phyloP scores from a whole-genome alignment of 30 jellyfish, hydroid and myxozoan species.

The Turritopsis rubra region DNA sequence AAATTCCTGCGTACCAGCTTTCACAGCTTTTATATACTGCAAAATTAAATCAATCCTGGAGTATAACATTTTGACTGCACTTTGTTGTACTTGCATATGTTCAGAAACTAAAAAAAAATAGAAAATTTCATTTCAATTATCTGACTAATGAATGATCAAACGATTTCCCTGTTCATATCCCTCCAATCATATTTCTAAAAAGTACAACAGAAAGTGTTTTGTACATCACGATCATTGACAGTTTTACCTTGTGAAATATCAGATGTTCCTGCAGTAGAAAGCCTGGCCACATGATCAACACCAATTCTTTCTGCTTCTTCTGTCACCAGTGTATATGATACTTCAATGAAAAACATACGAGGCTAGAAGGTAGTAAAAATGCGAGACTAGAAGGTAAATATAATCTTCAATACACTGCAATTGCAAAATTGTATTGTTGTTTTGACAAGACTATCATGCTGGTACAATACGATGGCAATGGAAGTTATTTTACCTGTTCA shows the following conservation, averaged over 20 bases:
- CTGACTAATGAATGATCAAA: neutral
- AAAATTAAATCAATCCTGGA: conserved; percentile 61
- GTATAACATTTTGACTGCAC: conserved; percentile 88
- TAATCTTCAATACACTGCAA: too few species aligned
- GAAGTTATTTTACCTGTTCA: conserved; percentile 54
- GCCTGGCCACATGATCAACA: conserved; percentile 94
- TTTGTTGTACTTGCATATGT: conserved; percentile 78
- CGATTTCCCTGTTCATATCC: neutral
- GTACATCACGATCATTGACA: too few species aligned
- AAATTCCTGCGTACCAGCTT: conserved; percentile 50
- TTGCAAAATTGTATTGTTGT: too few species aligned
- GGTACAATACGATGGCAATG: neutral
- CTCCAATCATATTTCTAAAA: too few species aligned
- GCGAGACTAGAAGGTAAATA: too few species aligned
- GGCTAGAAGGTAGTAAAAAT: conserved; percentile 50
- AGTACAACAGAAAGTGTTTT: too few species aligned
- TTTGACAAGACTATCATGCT: too few species aligned
- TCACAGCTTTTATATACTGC: conserved; percentile 87
- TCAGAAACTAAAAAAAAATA: conserved; percentile 68
- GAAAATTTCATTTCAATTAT: neutral
- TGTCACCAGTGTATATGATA: conserved; percentile 84
- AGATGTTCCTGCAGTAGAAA: conserved; percentile 89
- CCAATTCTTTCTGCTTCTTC: conserved; percentile 99
- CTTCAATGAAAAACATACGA: conserved; percentile 76
- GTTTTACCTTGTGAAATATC: conserved; percentile 73